phyloP scores from a whole-genome alignment of 2,113 vertebrate genomes.

The Gymnorhina tibicen region DNA sequence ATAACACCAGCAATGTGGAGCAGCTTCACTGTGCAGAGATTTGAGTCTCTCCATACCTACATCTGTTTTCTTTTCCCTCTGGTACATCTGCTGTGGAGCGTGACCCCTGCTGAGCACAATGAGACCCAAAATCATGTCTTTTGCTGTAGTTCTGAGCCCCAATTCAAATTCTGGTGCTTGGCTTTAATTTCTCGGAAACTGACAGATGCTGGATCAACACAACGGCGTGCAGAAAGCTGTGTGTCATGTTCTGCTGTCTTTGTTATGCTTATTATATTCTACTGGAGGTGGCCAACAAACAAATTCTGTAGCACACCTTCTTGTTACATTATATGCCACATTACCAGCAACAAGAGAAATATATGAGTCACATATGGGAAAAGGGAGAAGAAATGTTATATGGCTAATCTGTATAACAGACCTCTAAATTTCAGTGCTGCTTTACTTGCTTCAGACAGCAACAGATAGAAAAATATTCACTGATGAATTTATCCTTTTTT shows the following conservation, averaged over 20 bases:
- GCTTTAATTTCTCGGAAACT: slow-evolving; percentile 34
- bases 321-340: slow-evolving; percentile 28
- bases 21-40: not conserved
- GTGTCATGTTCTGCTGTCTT: not conserved
- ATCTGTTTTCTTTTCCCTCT: slow-evolving; percentile 58
- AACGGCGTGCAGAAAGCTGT: not conserved
- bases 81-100: slow-evolving; percentile 41
- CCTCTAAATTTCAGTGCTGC: not conserved
- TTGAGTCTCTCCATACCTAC: not conserved
- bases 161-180: slow-evolving; percentile 39
- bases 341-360: not conserved
- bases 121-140: slow-evolving; percentile 9
- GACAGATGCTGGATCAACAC: slow-evolving; percentile 3
- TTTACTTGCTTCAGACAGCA: not conserved
- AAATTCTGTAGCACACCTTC: slow-evolving; percentile 19
- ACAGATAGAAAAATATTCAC: not conserved
- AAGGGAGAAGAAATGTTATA: not conserved
- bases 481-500: not conserved
- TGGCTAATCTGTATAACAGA: slow-evolving; percentile 3
- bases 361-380: not conserved
- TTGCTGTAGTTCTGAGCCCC: slow-evolving; percentile 9
- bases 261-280: slow-evolving; percentile 10
- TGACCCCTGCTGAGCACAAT: slow-evolving; percentile 32
- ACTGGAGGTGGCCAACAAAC: not conserved
- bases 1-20: slow-evolving; percentile 16